Conservation (phyloP, 2,113 vertebrate species). For the Cathartes aura region DNA sequence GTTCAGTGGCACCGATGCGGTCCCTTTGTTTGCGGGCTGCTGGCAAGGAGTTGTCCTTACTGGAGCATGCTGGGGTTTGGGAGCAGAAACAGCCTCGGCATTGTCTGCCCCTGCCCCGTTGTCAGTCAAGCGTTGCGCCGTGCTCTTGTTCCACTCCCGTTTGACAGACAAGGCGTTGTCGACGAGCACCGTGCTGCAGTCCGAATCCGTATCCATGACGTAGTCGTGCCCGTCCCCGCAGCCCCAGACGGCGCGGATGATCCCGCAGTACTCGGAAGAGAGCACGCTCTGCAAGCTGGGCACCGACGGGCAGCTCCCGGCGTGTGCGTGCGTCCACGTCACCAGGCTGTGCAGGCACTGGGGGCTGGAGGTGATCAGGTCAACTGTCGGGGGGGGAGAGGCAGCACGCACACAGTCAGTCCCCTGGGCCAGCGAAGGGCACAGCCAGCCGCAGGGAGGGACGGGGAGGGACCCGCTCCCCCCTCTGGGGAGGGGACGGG, state of each 20-base stretch:
- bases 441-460: neutral
- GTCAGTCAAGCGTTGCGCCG: neutral
- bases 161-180: constrained; percentile 44
- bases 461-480: neutral
- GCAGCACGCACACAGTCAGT: neutral
- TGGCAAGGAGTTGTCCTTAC: constrained; percentile 31
- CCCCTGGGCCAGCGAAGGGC: no score
- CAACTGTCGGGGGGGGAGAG: constrained; percentile 38
- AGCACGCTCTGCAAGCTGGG: constrained; percentile 87
- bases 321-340: constrained; percentile 88
- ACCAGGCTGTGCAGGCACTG: constrained; percentile 88
- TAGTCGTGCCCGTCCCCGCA: constrained; percentile 88
- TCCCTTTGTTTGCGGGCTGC: constrained; percentile 13
- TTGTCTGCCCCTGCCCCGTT: neutral
- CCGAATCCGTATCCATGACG: constrained; percentile 82
- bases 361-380: constrained; percentile 82
- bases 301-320: constrained; percentile 77
- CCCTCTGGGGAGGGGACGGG: neutral
- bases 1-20: neutral
- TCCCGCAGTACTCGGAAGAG: constrained; percentile 85
- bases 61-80: neutral
- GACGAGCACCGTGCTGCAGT: constrained; percentile 55
- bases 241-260: constrained; percentile 86
- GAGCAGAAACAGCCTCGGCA: neutral
- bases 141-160: constrained; percentile 55